phyloP scores from a whole-genome alignment of 2,113 vertebrate genomes.

The Acanthisitta chloris region DNA sequence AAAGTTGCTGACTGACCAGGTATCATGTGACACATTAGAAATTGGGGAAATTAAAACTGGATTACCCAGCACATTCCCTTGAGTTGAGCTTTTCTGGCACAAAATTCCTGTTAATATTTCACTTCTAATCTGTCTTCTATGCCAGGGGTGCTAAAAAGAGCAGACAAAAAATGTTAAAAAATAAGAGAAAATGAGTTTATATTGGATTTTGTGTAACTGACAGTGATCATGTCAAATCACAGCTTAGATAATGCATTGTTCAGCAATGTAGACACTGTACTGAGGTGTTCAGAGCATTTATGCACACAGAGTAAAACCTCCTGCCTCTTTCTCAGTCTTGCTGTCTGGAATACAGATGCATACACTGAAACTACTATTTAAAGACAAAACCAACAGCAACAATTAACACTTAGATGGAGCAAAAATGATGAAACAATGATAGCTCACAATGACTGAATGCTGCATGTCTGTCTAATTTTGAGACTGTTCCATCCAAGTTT shows the following conservation, averaged over 20 bases:
- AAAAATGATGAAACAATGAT: neutral
- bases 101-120: slow-evolving; percentile 21
- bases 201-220: neutral
- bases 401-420: neutral
- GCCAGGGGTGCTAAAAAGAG: neutral
- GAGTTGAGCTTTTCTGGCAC: neutral
- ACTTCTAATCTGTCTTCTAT: neutral
- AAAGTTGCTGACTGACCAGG: slow-evolving; percentile 1
- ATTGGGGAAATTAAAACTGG: slow-evolving; percentile 30
- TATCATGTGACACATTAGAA: neutral
- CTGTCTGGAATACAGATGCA: neutral
- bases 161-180: neutral
- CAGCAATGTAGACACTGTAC: neutral
- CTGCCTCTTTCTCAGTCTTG: neutral
- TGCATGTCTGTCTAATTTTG: neutral
- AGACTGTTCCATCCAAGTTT: neutral
- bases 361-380: neutral
- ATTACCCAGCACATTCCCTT: neutral
- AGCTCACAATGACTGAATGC: neutral
- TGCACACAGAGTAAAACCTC: neutral
- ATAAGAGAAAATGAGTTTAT: neutral
- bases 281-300: neutral
- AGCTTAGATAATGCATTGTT: slow-evolving; percentile 5
- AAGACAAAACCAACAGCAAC: neutral
- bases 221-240: neutral